A percentile compares a stretch with the other conserved stretches of the same genome.
Evolutionary conservation across 2,797 vertebrate species (phyloP).

Genomic region (Todus mexicanus): DNA sequence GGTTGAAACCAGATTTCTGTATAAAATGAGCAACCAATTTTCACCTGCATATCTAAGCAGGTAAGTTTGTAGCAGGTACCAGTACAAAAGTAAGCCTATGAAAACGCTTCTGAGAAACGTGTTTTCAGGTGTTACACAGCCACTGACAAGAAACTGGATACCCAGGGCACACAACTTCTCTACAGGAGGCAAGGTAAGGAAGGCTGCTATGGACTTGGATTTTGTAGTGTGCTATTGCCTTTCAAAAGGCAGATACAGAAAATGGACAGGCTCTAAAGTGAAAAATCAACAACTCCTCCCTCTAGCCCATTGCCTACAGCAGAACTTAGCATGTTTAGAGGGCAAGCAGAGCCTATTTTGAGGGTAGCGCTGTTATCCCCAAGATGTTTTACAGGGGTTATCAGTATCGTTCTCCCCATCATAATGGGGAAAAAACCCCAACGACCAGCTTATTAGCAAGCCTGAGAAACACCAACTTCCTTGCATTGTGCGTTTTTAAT

Average conservation of each 20-base stretch:
- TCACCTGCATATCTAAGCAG: neutral
- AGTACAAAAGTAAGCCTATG: neutral
- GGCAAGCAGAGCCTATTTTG: neutral
- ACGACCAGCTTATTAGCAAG: neutral
- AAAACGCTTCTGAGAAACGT: neutral
- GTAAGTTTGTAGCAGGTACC: neutral
- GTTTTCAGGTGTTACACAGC: neutral
- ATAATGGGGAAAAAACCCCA: neutral
- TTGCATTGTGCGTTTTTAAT: neutral
- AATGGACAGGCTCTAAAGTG: neutral
- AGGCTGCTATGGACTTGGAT: neutral
- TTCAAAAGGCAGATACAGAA: neutral
- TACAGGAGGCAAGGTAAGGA: neutral
- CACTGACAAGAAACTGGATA: neutral
- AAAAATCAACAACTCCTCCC: neutral
- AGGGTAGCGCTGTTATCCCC: neutral
- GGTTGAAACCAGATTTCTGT: neutral
- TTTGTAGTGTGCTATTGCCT: neutral
- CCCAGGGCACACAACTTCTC: neutral
- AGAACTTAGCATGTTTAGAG: neutral
- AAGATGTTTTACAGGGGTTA: neutral
- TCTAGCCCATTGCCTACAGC: neutral
- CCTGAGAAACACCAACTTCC: neutral
- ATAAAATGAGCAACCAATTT: neutral
- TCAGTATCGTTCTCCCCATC: neutral